Conservation (phyloP, 2,797 vertebrate genomes). For the Meriones psammophilus region DNA sequence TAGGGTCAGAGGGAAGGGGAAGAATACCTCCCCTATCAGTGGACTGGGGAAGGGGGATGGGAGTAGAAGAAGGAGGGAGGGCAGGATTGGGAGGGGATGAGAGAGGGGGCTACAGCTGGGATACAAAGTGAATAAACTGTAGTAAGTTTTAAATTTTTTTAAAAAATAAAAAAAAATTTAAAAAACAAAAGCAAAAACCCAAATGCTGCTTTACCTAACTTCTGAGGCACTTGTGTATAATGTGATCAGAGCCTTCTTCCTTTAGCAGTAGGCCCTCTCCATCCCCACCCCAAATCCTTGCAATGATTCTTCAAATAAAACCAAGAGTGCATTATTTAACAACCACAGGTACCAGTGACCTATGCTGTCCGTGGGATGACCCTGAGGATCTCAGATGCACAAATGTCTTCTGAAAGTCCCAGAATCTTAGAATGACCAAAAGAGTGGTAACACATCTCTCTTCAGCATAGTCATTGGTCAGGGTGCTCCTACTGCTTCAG, state of each 20-base stretch:
- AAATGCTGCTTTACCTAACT: neutral
- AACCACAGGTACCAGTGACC: neutral
- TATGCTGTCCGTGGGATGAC: neutral
- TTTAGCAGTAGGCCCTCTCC: neutral
- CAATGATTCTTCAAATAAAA: constrained; percentile 40
- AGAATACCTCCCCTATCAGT: too few relatives aligned
- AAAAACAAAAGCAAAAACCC: neutral
- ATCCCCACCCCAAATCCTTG: neutral
- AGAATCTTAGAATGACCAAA: neutral
- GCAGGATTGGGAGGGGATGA: too few relatives aligned
- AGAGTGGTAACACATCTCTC: neutral
- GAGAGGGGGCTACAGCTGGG: too few relatives aligned
- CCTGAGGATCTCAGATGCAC: neutral
- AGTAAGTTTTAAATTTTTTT: too few relatives aligned
- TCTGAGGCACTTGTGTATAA: neutral
- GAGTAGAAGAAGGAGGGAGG: too few relatives aligned
- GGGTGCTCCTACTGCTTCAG: neutral
- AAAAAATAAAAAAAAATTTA: too few relatives aligned
- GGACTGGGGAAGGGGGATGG: too few relatives aligned
- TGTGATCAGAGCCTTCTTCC: neutral
- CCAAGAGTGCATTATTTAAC: neutral
- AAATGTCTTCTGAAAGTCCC: neutral
- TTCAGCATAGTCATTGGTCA: neutral
- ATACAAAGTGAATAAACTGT: too few relatives aligned
- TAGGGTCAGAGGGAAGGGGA: too few relatives aligned